Percentiles rank a stretch among this genome's conserved stretches.
These are phyloP conservation scores for Euzetes globulus DNA, from an alignment of 2,888 invertebrate species.

Conservation along the genomic window DNA sequence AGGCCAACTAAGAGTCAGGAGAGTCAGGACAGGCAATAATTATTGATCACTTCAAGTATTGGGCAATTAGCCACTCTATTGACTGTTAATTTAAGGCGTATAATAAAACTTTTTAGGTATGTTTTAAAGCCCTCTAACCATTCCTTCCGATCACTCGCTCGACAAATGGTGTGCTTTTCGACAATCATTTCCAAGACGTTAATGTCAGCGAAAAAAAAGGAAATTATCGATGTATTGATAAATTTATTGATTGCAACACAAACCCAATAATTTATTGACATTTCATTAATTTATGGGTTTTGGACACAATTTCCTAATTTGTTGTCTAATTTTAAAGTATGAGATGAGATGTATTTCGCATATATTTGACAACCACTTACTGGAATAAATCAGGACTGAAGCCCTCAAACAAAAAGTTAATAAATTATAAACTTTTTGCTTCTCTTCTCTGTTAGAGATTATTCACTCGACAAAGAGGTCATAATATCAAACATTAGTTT, in stretches of 20 bases:
- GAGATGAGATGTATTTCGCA: too few species aligned
- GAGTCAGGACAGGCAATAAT: background rate
- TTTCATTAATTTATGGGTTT: too few species aligned
- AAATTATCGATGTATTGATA: too few species aligned
- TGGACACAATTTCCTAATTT: too few species aligned
- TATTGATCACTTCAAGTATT: background rate
- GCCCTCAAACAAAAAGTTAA: background rate
- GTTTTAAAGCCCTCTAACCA: background rate
- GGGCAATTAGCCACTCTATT: conserved; percentile 14
- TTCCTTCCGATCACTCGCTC: background rate
- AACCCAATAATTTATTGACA: too few species aligned
- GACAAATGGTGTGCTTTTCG: background rate
- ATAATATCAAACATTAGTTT: background rate
- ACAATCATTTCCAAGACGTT: background rate
- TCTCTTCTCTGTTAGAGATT: background rate
- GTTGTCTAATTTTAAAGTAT: too few species aligned
- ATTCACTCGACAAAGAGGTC: background rate
- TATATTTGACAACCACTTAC: too few species aligned
- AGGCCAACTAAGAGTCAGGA: background rate
- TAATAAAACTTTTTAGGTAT: background rate
- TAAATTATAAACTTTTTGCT: background rate
- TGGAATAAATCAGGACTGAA: background rate
- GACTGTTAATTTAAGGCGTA: conserved; percentile 10
- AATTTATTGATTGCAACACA: too few species aligned
- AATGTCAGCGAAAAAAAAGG: too few species aligned